Conservation (phyloP, 2,113 vertebrate genomes). For the Catharus minimus region DNA sequence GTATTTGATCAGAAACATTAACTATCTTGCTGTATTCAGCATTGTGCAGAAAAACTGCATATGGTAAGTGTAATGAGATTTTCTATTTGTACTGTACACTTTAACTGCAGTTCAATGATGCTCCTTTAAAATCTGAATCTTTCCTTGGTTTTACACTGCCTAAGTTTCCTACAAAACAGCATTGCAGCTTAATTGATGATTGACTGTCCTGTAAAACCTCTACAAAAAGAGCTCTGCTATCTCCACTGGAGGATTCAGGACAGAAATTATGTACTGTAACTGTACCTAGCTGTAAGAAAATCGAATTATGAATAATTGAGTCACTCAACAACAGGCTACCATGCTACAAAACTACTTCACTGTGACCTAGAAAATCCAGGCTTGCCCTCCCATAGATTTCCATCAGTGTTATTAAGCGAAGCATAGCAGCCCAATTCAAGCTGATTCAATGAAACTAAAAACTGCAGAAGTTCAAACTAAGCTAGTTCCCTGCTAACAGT, state of each 20-base stretch:
- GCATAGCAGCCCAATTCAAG: neutral
- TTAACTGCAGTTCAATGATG: neutral
- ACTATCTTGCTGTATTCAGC: neutral
- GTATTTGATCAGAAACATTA: conserved; percentile 48
- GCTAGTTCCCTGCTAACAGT: conserved; percentile 23
- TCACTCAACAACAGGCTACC: neutral
- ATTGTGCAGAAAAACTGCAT: neutral
- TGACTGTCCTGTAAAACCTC: neutral
- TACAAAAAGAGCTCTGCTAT: neutral
- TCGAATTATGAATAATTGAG: neutral
- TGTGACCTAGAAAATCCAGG: neutral
- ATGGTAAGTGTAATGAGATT: neutral
- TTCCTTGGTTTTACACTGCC: neutral
- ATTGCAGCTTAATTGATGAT: neutral
- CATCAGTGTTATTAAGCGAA: neutral
- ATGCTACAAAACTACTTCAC: neutral
- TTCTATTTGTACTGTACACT: conserved; percentile 39
- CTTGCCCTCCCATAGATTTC: neutral
- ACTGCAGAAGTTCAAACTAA: neutral
- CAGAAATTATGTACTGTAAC: neutral
- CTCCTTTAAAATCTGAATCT: neutral
- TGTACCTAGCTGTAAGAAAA: conserved; percentile 12
- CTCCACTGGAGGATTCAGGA: neutral
- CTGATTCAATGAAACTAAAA: neutral
- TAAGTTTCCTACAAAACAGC: neutral